A percentile compares a stretch with the other conserved stretches of the same genome.
Conservation (phyloP, 2,888 invertebrate species). For the Diloba caeruleocephala region DNA sequence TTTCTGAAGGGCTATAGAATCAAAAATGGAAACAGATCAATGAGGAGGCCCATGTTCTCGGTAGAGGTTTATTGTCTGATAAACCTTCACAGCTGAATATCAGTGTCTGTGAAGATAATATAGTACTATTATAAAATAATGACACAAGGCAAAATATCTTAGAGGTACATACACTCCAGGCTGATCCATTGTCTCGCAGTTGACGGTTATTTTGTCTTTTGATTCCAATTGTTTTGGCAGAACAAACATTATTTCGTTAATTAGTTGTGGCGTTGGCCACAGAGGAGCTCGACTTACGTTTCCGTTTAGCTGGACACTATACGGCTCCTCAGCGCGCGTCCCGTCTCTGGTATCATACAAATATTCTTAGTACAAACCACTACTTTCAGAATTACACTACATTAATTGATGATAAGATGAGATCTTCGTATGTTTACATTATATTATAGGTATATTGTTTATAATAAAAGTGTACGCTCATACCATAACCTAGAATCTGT, state of each 20-base stretch:
- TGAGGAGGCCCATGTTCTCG: too few species aligned
- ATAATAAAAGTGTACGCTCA: background rate
- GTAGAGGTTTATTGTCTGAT: too few species aligned
- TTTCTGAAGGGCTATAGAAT: too few species aligned
- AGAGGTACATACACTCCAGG: constrained; percentile 56
- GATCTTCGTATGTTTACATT: constrained; percentile 27
- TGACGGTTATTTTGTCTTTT: constrained; percentile 61
- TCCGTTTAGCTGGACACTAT: constrained; percentile 66
- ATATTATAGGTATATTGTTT: background rate
- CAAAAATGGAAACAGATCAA: too few species aligned
- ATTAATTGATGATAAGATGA: constrained; percentile 12
- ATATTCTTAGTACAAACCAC: constrained; percentile 10
- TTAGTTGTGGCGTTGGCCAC: constrained; percentile 61
- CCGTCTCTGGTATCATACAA: constrained; percentile 54
- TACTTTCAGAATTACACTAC: background rate
- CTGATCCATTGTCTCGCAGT: constrained; percentile 48
- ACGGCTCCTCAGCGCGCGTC: constrained; percentile 60
- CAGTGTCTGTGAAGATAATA: too few species aligned
- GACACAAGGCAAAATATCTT: background rate
- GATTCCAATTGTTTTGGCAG: constrained; percentile 65
- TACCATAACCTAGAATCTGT: constrained; percentile 26
- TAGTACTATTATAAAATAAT: too few species aligned
- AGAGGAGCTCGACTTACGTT: constrained; percentile 60
- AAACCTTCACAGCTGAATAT: too few species aligned
- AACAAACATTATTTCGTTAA: constrained; percentile 70